Evolutionary conservation across 2,888 invertebrate genomes (phyloP).

Genomic region (Luperina nickerlii): DNA sequence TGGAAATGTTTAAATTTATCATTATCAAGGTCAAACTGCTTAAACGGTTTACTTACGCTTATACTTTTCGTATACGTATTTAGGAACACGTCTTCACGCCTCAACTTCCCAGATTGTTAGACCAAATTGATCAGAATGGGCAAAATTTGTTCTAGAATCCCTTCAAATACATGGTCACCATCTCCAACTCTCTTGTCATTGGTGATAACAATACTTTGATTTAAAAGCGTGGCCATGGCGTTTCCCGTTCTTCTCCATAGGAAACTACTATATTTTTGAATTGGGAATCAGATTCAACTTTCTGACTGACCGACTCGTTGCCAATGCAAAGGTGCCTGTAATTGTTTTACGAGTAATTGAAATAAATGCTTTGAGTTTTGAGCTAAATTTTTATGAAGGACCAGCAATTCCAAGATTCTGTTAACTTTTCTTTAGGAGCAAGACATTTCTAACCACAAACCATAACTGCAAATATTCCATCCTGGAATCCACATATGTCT

Average conservation of each 20-base stretch:
- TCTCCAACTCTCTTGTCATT: not conserved
- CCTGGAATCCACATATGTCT: not conserved
- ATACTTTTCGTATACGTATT: not conserved
- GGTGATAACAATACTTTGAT: too few species aligned
- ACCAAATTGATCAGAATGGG: not conserved
- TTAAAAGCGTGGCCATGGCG: not conserved
- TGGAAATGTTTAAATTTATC: not conserved
- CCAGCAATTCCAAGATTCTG: not conserved
- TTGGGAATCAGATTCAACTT: too few species aligned
- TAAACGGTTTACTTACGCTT: not conserved
- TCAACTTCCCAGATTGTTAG: not conserved
- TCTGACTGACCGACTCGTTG: too few species aligned
- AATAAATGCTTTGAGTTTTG: not conserved
- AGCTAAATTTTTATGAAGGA: not conserved
- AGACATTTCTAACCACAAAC: not conserved
- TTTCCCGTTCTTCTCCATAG: too few species aligned
- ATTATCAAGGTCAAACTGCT: not conserved
- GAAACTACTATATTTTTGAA: too few species aligned
- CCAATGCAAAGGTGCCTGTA: too few species aligned
- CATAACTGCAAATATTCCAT: not conserved
- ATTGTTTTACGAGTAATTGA: too few species aligned
- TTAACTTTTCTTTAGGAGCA: not conserved
- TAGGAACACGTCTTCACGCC: not conserved
- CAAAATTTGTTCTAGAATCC: not conserved
- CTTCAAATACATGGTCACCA: not conserved